Conservation (phyloP, 2,113 vertebrate genomes). For the Caranx melampygus region DNA sequence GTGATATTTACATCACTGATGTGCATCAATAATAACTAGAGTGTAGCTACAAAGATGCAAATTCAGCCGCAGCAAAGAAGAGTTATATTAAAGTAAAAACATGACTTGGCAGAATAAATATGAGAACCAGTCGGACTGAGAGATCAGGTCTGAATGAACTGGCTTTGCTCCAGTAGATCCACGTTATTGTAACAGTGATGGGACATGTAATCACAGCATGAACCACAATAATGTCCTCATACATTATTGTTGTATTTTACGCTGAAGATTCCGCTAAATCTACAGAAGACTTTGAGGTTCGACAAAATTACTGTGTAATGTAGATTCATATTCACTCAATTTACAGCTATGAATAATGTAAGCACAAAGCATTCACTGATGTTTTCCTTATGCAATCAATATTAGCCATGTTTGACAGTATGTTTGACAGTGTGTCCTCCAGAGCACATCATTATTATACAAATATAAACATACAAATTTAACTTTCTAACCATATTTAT, state of each 20-base stretch:
- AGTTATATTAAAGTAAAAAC: background rate
- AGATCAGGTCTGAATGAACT: conserved; percentile 12
- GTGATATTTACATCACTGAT: conserved; percentile 45
- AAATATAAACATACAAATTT: conserved; percentile 13
- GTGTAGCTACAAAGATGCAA: conserved; percentile 5
- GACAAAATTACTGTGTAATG: background rate
- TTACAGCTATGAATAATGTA: background rate
- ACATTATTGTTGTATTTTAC: conserved; percentile 33
- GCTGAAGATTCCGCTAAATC: conserved; percentile 3
- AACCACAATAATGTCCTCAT: conserved; percentile 21
- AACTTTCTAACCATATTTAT: background rate
- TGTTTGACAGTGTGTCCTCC: background rate
- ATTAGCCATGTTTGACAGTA: conserved; percentile 13
- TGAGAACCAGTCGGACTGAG: conserved; percentile 30
- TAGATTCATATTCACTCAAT: background rate
- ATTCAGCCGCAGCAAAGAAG: background rate
- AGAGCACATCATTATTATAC: background rate
- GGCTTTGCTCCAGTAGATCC: conserved; percentile 6
- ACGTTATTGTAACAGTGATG: conserved; percentile 63
- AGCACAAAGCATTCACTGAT: background rate
- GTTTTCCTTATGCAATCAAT: conserved; percentile 4
- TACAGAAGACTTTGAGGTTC: background rate
- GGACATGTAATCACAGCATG: conserved; percentile 30
- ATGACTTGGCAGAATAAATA: conserved; percentile 57
- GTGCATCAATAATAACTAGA: conserved; percentile 32